Evolutionary conservation across 1,140 invertebrate species (phyloP).

Genomic region (Lucilia sericata): DNA sequence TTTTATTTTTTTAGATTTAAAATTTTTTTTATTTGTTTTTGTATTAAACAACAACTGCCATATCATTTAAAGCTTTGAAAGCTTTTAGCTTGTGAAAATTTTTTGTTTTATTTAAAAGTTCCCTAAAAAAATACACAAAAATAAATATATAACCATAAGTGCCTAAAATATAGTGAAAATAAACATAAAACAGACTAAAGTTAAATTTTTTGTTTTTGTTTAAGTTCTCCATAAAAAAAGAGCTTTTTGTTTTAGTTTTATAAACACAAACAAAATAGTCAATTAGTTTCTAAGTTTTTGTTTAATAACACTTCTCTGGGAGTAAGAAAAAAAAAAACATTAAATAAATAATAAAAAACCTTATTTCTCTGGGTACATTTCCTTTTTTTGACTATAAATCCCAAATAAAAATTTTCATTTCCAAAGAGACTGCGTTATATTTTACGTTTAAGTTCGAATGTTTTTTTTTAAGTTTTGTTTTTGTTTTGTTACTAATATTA

Average conservation of each 20-base stretch:
- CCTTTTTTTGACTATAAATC: not conserved
- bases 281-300: not conserved
- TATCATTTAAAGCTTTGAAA: slow-evolving; percentile 1
- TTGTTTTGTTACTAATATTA: slow-evolving; percentile 15
- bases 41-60: not conserved
- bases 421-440: slow-evolving; percentile 35
- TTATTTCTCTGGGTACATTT: not conserved
- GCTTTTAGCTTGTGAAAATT: not conserved
- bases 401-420: slow-evolving; percentile 29
- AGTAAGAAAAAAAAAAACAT: too few relatives aligned
- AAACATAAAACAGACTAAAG: not conserved
- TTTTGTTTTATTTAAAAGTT: not conserved
- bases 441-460: not conserved
- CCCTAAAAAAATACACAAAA: not conserved
- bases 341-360: too few relatives aligned
- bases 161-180: slow-evolving; percentile 36
- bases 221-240: not conserved
- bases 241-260: not conserved
- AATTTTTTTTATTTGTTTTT: not conserved
- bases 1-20: not conserved
- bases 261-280: slow-evolving; percentile 16
- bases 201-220: slow-evolving; percentile 31
- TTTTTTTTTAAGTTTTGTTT: slow-evolving; percentile 2
- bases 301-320: not conserved
- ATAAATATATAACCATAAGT: slow-evolving; percentile 32